phyloP scores from a whole-genome alignment of 2,797 vertebrate species.

The Tragelaphus oryx region DNA sequence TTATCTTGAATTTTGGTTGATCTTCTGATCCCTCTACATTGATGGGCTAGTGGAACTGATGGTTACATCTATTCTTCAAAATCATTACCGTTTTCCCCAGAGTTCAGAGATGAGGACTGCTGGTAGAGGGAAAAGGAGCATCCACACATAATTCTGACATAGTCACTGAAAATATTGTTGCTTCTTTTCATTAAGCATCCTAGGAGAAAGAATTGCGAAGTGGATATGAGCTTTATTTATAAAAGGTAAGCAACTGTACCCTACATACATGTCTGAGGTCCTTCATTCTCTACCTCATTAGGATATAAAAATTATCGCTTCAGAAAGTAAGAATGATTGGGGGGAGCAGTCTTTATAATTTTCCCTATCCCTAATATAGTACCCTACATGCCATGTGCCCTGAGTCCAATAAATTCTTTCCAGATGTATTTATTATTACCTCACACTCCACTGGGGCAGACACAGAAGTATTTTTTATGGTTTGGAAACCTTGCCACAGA shows the following conservation, averaged over 20 bases:
- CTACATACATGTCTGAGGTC: background rate
- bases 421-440: background rate
- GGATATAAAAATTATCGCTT: background rate
- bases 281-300: background rate
- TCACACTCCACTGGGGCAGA: background rate
- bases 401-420: background rate
- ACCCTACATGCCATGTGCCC: background rate
- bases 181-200: background rate
- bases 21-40: background rate
- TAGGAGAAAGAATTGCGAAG: background rate
- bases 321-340: background rate
- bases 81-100: background rate
- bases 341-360: background rate
- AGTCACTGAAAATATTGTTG: background rate
- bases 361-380: background rate
- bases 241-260: background rate
- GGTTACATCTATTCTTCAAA: background rate
- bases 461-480: background rate
- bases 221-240: background rate
- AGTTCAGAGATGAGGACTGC: background rate
- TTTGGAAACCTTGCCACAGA: background rate
- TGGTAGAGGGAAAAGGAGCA: background rate
- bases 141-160: background rate
- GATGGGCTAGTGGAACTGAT: background rate
- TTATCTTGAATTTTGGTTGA: conserved; percentile 3